These are phyloP conservation scores for Myanophis thanlyinensis DNA, from an alignment of 2,113 vertebrate species.

Conservation along the genomic window DNA sequence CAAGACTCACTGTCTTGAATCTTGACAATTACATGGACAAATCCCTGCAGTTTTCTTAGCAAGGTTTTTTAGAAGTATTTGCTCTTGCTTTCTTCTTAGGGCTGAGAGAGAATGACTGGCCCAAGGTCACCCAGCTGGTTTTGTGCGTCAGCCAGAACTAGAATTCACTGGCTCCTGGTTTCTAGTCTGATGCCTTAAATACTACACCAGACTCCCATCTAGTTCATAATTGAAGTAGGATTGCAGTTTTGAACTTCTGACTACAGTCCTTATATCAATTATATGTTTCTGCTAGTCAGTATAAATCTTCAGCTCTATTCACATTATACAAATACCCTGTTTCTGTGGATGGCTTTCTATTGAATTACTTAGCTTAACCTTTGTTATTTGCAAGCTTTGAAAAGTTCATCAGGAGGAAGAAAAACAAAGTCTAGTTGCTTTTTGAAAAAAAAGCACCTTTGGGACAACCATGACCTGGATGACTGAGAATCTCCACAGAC, in stretches of 20 bases:
- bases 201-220: not conserved
- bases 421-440: not conserved
- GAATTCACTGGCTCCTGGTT: not conserved
- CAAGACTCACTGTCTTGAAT: not conserved
- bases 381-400: conserved; percentile 40
- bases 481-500: not conserved
- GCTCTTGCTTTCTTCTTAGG: not conserved
- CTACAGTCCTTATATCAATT: not conserved
- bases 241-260: not conserved
- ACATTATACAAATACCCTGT: not conserved
- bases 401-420: conserved; percentile 10
- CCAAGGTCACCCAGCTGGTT: not conserved
- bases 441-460: not conserved
- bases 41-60: not conserved
- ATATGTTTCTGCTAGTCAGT: conserved; percentile 3
- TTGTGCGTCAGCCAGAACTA: not conserved
- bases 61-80: not conserved
- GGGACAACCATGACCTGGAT: not conserved
- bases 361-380: conserved; percentile 45
- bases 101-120: not conserved
- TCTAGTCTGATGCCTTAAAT: not conserved
- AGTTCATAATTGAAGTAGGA: not conserved
- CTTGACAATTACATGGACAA: not conserved
- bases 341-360: conserved; percentile 34
- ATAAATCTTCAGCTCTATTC: conserved; percentile 17